Conservation (phyloP, 2,113 vertebrate species). For the Sigmodon hispidus region DNA sequence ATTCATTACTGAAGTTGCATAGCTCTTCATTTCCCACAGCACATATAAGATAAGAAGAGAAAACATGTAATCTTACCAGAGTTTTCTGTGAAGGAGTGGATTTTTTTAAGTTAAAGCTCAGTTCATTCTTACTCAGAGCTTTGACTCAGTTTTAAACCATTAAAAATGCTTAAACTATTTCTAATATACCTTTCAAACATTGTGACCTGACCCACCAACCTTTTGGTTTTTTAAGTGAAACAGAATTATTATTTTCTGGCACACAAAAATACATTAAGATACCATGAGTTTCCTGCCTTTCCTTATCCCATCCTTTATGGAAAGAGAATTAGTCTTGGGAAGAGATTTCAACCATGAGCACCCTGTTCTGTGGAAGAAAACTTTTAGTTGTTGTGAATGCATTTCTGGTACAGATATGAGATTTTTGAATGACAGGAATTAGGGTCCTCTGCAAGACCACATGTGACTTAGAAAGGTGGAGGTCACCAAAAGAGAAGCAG, state of each 20-base stretch:
- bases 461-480: background rate
- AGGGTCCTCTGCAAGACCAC: fast-evolving
- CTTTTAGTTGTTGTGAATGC: background rate
- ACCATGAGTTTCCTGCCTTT: background rate
- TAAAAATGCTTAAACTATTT: constrained; percentile 22
- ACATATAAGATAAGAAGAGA: background rate
- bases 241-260: constrained; percentile 9
- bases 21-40: background rate
- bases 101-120: background rate
- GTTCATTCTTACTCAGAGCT: background rate
- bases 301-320: background rate
- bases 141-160: constrained; percentile 8
- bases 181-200: constrained; percentile 39
- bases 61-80: background rate
- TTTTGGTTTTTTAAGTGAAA: constrained; percentile 12
- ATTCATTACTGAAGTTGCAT: background rate
- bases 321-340: background rate
- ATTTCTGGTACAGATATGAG: background rate
- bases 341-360: too few species aligned
- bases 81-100: background rate
- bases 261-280: constrained; percentile 9
- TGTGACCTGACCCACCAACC: background rate
- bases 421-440: background rate
- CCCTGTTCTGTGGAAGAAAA: background rate
- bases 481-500: background rate